phyloP scores from a whole-genome alignment of 2,888 invertebrate species.

The Polia nebulosa region DNA sequence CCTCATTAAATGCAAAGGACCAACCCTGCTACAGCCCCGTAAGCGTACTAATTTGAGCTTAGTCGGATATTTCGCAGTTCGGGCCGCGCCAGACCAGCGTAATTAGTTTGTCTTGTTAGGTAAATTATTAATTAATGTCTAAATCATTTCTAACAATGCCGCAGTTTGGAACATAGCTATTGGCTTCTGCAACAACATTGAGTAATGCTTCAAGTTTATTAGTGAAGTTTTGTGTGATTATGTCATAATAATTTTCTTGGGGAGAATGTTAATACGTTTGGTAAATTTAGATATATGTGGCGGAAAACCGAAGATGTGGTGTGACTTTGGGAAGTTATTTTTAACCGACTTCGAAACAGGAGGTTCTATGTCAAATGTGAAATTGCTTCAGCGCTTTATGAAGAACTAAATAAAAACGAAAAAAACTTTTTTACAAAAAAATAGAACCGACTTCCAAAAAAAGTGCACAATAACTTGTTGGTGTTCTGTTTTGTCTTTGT shows the following conservation, averaged over 20 bases:
- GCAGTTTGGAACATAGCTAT: constrained; percentile 38
- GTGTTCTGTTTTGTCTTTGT: too few species aligned
- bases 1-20: constrained; percentile 14
- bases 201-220: constrained; percentile 29
- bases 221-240: constrained; percentile 11
- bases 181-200: constrained; percentile 33
- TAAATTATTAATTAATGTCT: constrained; percentile 66
- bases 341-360: too few species aligned
- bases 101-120: constrained; percentile 66
- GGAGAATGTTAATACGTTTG: background rate
- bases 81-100: constrained; percentile 46
- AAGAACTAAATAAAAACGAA: too few species aligned
- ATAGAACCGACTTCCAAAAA: too few species aligned
- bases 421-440: too few species aligned
- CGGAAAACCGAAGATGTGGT: too few species aligned
- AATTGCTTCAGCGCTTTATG: too few species aligned
- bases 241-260: constrained; percentile 3
- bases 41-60: constrained; percentile 61
- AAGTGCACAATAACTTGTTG: too few species aligned
- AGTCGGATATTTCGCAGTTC: constrained; percentile 56
- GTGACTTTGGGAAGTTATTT: too few species aligned
- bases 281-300: too few species aligned
- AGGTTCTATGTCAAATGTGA: too few species aligned
- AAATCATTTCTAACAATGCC: constrained; percentile 51
- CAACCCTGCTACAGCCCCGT: constrained; percentile 30